phyloP scores from a whole-genome alignment of 2,888 invertebrate genomes.

The Trissoscelio sp. region DNA sequence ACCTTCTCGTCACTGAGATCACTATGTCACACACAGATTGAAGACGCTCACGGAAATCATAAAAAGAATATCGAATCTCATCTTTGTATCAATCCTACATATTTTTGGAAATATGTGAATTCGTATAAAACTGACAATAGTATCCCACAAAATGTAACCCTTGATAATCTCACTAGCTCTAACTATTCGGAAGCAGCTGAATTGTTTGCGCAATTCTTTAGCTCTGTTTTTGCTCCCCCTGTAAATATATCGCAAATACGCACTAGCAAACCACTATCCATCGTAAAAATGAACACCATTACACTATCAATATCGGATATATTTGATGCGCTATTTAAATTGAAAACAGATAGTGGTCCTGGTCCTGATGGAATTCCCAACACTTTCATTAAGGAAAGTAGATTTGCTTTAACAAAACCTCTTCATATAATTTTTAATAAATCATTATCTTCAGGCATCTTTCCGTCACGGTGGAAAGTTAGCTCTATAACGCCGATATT shows the following conservation, averaged over 20 bases:
- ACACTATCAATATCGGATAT: background rate
- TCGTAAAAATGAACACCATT: too few relatives aligned
- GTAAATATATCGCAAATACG: too few relatives aligned
- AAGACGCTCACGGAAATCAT: too few relatives aligned
- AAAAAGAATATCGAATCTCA: too few relatives aligned
- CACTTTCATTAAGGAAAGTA: background rate
- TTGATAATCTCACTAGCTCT: background rate
- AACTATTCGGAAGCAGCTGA: background rate
- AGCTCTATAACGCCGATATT: constrained; percentile 1
- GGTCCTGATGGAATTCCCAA: constrained; percentile 4
- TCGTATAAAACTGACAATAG: background rate
- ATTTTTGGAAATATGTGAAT: too few relatives aligned
- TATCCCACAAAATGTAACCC: background rate
- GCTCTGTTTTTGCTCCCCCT: background rate
- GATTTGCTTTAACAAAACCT: background rate
- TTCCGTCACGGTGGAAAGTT: background rate
- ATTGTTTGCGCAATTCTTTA: background rate
- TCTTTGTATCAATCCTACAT: background rate
- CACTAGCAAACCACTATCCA: too few relatives aligned
- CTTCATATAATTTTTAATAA: background rate
- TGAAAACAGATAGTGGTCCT: too few relatives aligned
- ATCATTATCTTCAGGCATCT: constrained; percentile 1
- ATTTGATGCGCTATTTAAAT: background rate
- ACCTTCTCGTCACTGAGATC: background rate
- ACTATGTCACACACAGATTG: background rate